Base-by-base conservation (phyloP, 1,140 invertebrate species). In the Ceratina calcarata region DNA sequence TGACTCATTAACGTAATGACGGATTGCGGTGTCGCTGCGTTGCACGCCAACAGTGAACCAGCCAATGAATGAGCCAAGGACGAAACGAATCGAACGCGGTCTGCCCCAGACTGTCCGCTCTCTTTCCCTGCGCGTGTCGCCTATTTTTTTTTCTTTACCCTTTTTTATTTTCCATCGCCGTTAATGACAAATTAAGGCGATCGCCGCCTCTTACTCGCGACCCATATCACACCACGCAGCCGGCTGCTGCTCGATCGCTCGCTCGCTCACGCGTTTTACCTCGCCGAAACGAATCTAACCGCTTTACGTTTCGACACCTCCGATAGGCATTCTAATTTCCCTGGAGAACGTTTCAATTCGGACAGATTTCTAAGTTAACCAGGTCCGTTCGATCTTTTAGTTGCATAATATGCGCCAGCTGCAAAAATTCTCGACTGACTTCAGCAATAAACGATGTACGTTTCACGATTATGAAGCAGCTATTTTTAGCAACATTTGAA, bases 91-190 rank as follows among this genome's bases (percentile, higher is more conserved):
- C 81, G 77, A 78, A 83, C 85, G 71, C 37, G 37, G 10, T 45
- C 37, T 84, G 79, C 73, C 71, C 86, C 86, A 85, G 82, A 86
- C 87, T 90, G 84, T 90, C 88, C 86, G 88, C 88, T 88, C 86
- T 89, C 86, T 89, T 85, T 80, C 69, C 71, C 72, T 87, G 72
- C 37, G 37, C 37, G 37, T 27, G 70, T 81, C 69, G 64, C 74
- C 61, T 27, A 57, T 49, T 60, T 18, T 49, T 57, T 16, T 60
- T 24, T 45, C 55, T 16, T 24, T 55, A 32, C 62, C 32, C 13
- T 60, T 32, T 61, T 20, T 58, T 32, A 22, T 18, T 62, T 15
- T 24, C 51, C 51, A 58, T 1, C 24, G 37, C 68, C 53, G 72
- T 70, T 76, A 76, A 84, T 79, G 76, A 85, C 80, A 74, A 86